Evolutionary conservation across 2,888 invertebrate species (phyloP).

Genomic region (Chirona hameri): DNA sequence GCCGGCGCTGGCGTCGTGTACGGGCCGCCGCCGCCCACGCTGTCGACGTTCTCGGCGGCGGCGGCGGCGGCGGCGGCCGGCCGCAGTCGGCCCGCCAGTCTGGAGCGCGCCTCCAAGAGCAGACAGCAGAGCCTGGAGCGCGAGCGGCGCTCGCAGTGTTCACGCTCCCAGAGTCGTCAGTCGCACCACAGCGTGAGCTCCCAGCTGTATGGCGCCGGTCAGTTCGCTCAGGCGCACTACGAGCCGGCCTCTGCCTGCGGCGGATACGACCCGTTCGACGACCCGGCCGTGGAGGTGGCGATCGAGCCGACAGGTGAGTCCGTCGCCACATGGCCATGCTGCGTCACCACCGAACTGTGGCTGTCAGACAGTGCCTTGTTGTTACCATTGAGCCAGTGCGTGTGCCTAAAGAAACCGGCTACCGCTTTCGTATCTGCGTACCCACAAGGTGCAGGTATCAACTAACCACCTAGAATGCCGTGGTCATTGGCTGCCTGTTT

Average conservation of each 20-base stretch:
- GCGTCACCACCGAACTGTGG: no score
- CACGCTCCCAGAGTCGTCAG: constrained; percentile 22
- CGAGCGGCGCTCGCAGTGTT: constrained; percentile 22
- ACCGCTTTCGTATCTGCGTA: no score
- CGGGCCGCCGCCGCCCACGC: constrained; percentile 9
- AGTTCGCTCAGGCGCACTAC: background rate
- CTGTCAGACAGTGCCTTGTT: no score
- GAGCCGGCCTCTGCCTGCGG: background rate
- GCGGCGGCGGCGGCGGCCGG: no score
- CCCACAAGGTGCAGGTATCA: no score
- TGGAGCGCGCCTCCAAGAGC: constrained; percentile 8
- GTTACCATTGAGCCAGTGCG: no score
- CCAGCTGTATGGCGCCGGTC: constrained; percentile 4
- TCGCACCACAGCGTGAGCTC: constrained; percentile 6
- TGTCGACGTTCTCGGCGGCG: constrained; percentile 12
- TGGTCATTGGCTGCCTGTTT: no score
- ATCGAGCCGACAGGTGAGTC: background rate
- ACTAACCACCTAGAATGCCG: no score
- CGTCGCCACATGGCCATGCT: background rate
- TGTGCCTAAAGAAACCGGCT: no score
- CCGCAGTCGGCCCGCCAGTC: constrained; percentile 12
- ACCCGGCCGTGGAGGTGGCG: constrained; percentile 11
- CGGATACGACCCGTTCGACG: constrained; percentile 10
- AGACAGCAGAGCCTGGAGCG: constrained; percentile 28
- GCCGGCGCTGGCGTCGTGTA: background rate